Conservation (phyloP, 2,113 vertebrate genomes). For the Mormyrus lacerda region DNA sequence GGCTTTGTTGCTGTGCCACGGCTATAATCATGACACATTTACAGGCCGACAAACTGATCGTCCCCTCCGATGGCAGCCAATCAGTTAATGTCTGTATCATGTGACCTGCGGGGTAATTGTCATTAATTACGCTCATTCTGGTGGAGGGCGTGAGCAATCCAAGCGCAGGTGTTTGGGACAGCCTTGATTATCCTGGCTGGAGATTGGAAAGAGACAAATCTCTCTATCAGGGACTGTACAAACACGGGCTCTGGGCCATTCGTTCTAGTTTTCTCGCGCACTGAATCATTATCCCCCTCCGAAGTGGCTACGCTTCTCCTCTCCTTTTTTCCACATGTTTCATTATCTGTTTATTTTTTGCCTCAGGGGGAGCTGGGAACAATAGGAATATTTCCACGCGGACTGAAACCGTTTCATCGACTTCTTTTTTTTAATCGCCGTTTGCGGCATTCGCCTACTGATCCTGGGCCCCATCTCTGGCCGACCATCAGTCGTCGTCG, state of each 20-base stretch:
- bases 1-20: constrained; percentile 50
- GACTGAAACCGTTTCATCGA: constrained; percentile 41
- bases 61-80: constrained; percentile 58
- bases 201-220: constrained; percentile 56
- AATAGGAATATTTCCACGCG: constrained; percentile 29
- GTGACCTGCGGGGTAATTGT: constrained; percentile 73
- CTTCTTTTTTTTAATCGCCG: neutral
- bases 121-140: constrained; percentile 76
- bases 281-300: constrained; percentile 53
- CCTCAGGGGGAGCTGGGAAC: constrained; percentile 16
- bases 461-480: constrained; percentile 26
- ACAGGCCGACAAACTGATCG: constrained; percentile 59
- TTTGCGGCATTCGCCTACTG: constrained; percentile 31
- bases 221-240: constrained; percentile 44
- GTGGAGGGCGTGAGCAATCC: constrained; percentile 59
- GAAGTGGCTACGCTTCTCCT: neutral
- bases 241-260: constrained; percentile 54
- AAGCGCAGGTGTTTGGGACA: constrained; percentile 71
- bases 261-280: constrained; percentile 58
- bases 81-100: constrained; percentile 67
- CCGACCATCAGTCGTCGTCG: neutral
- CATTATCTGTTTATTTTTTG: constrained; percentile 41
- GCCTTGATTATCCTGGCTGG: constrained; percentile 58
- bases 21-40: constrained; percentile 75
- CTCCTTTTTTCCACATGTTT: constrained; percentile 32